Evolutionary conservation across 2,888 invertebrate species (phyloP), one percentile per base, ranked within the genome.

Genomic region (Chelonus formosanus): DNA sequence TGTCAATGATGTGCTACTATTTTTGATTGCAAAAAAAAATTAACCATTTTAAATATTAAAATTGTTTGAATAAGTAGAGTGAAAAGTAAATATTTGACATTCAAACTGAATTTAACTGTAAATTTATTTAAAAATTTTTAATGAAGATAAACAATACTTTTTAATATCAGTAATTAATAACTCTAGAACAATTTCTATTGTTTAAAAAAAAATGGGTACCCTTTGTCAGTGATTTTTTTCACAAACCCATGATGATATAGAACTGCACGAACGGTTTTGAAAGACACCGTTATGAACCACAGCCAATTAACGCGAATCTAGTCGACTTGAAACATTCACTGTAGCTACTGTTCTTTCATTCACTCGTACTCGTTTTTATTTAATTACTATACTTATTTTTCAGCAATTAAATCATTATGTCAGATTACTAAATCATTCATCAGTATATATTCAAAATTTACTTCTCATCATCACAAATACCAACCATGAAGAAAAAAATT

Each of bases 181-280:
- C 6, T 6, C 4, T 6, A 40, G 40, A 40, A 40, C 6, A 40
- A 40, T 40, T 40, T 40, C 40, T 40, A 40, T 40, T 40, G 40
- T 40, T 40, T 40, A 40, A 40, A 5, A 40, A 40, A 40, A 40
- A 40, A 40, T 40, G 40, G 40, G 40, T 40, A 40, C 40, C 40
- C 40, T 40, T 40, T 40, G 40, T 40, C 40, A 5, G 40, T 40
- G 5, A 40, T 40, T 40, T 40, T 40, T 40, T 40, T 47, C 36
- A 47, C 52, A 52, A 52, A 52, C 34, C 35, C 53, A 62, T 61
- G 61, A 61, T 62, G 54, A 47, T 48, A 59, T 50, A 35, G 47
- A 59, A 48, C 48, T 35, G 59, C 59, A 20, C 47, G 59, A 62
- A 62, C 62, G 62, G 62, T 62, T 62, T 62, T 62, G 62, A 62